phyloP scores from a whole-genome alignment of 2,888 invertebrate species.

The Phyllotreta striolata region DNA sequence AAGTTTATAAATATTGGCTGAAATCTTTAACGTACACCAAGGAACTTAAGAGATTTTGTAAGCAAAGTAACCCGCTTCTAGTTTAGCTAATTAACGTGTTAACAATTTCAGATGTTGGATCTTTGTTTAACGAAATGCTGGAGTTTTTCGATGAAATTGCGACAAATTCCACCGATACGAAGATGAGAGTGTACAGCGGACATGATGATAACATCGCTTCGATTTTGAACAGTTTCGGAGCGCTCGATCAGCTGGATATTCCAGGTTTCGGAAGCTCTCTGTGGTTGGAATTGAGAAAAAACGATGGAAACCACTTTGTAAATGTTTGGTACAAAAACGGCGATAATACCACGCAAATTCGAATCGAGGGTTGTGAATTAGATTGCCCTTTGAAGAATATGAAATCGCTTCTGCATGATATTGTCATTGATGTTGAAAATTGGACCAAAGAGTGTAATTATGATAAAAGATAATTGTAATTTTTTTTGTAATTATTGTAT shows the following conservation, averaged over 20 bases:
- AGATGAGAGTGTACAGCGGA: slow-evolving; percentile 68
- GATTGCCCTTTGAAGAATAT: slow-evolving; percentile 27
- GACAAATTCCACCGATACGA: slow-evolving; percentile 34
- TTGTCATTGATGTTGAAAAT: not conserved
- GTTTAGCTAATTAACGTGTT: not conserved
- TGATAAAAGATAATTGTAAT: too few species aligned
- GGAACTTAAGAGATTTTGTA: slow-evolving; percentile 15
- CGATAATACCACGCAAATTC: slow-evolving; percentile 20
- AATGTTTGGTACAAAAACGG: slow-evolving; percentile 32
- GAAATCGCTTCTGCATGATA: not conserved
- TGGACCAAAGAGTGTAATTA: slow-evolving; percentile 1
- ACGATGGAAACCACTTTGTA: slow-evolving; percentile 12
- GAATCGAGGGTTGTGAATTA: slow-evolving; percentile 27
- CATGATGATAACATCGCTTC: slow-evolving; percentile 68
- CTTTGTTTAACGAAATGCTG: slow-evolving; percentile 13
- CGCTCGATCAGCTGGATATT: slow-evolving; percentile 68
- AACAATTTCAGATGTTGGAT: slow-evolving; percentile 21
- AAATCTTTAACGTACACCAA: slow-evolving; percentile 3
- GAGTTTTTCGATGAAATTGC: slow-evolving; percentile 17
- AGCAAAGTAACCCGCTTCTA: not conserved
- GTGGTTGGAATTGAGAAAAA: slow-evolving; percentile 69
- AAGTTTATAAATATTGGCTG: slow-evolving; percentile 1
- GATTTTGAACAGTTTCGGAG: slow-evolving; percentile 70
- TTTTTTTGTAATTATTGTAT: too few species aligned
- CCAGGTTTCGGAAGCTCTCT: slow-evolving; percentile 73